Conservation (phyloP, 2,113 vertebrate species). For the Hyperoodon ampullatus region DNA sequence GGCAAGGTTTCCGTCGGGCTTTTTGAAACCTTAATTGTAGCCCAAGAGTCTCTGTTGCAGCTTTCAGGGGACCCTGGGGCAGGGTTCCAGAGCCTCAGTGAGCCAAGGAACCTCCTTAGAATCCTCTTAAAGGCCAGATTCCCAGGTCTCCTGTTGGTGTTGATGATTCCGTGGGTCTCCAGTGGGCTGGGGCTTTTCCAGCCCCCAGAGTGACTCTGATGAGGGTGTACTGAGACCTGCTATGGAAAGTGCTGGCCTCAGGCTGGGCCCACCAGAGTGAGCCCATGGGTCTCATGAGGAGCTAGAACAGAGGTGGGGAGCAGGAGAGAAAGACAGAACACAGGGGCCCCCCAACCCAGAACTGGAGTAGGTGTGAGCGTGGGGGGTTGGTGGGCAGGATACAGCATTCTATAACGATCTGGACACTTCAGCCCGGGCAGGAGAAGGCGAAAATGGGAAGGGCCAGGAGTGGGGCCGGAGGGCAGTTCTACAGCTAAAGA, state of each 20-base stretch:
- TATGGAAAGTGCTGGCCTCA: not conserved
- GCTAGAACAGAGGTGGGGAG: not conserved
- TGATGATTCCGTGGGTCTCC: not conserved
- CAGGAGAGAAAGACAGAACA: too few species aligned
- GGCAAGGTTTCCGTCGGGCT: not conserved
- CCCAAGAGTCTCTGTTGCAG: not conserved
- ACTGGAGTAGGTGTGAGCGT: not conserved
- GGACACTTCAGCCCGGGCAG: too few species aligned
- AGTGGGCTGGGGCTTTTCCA: not conserved
- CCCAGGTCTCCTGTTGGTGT: too few species aligned
- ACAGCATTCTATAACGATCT: not conserved
- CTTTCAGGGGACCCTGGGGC: not conserved
- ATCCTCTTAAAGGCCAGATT: too few species aligned
- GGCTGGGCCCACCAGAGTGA: not conserved
- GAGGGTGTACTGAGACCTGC: not conserved
- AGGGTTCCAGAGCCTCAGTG: not conserved
- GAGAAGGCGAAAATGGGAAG: not conserved
- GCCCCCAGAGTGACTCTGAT: fast-evolving
- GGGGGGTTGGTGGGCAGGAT: not conserved
- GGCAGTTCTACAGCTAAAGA: not conserved
- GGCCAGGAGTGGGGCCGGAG: not conserved
- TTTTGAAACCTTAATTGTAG: conserved; percentile 12
- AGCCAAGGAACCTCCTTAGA: not conserved
- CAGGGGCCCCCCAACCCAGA: not conserved
- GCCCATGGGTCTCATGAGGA: not conserved